Base-by-base conservation (phyloP, 2,888 invertebrate species). In the Diaperis boleti region DNA sequence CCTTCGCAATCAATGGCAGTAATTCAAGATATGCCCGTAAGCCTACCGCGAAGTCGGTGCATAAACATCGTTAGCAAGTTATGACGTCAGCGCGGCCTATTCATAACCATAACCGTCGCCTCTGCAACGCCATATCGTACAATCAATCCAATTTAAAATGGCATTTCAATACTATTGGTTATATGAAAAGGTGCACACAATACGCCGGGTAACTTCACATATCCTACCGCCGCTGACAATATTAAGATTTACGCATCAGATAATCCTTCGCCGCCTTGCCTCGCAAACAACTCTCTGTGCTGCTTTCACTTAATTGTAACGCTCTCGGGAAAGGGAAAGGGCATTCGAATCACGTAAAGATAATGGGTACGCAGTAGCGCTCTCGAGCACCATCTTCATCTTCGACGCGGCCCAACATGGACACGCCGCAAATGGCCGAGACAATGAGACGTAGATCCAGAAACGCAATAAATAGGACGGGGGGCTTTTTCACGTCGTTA, bases 81-180 rank as follows among this genome's bases (percentile, higher is more conserved):
- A 10, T 52, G 52, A 22, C 52, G 39, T 52, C 52, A 52, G 11
- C 10, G 52, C 39, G 29, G 39, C 14, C 55, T 42, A 55, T 55
- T 55, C 55, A 55, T 55, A 55, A 55, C 55, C 55, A 55, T 55
- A 55, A 55, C 10, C 55, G 55, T 44, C 55, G 45, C 42, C 22
- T 45, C n/a, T 13, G 64, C 67, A 59, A 59, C 70, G 69, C 74
- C 75, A 76, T 78, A 78, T 77, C 77, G 77, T 76, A 77, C 77
- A 74, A 78, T 78, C 78, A 74, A 74, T 76, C 76, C 78, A 78
- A 79, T 78, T 79, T 79, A 78, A 74, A 78, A 71, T 77, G 78
- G 77, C 78, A 76, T 76, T 74, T 77, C 76, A 76, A 78, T 78
- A 71, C 29, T 44, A 69, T 72, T 69, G 74, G 69, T 67, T 72